phyloP scores from a whole-genome alignment of 2,888 invertebrate genomes.

The Oasisia sp. region DNA sequence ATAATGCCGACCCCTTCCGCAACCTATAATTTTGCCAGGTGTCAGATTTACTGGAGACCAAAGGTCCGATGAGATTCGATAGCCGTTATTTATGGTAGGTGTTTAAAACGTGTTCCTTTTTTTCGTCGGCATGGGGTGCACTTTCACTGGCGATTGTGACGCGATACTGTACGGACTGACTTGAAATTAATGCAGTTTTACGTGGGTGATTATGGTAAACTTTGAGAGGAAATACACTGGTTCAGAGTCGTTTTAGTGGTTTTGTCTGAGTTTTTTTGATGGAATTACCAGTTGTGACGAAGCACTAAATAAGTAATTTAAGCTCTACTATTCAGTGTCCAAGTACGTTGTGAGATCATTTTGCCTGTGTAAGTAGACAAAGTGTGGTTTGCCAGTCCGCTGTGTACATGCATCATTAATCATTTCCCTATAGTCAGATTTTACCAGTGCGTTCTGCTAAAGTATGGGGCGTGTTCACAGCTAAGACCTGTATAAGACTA shows the following conservation, averaged over 20 bases:
- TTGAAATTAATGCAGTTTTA: conserved; percentile 1
- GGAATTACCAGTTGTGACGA: not conserved
- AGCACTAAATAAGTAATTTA: not conserved
- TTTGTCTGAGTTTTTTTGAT: not conserved
- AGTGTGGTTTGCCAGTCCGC: not conserved
- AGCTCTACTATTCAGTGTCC: not conserved
- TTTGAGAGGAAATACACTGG: not conserved
- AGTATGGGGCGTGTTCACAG: no score
- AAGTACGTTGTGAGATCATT: not conserved
- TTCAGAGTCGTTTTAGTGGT: not conserved
- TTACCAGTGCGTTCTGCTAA: no score
- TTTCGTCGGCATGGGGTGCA: not conserved
- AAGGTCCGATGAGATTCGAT: not conserved
- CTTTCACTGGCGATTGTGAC: not conserved
- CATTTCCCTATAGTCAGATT: no score
- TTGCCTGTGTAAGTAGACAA: not conserved
- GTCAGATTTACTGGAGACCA: not conserved
- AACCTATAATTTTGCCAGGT: not conserved
- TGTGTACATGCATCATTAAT: no score
- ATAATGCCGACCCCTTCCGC: not conserved
- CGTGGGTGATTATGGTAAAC: conserved; percentile 17
- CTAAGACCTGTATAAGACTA: no score
- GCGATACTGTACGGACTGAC: not conserved
- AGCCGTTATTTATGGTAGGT: conserved; percentile 6
- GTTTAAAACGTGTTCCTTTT: not conserved